phyloP scores from a whole-genome alignment of 2,888 invertebrate genomes.

The Lobophora halterata region DNA sequence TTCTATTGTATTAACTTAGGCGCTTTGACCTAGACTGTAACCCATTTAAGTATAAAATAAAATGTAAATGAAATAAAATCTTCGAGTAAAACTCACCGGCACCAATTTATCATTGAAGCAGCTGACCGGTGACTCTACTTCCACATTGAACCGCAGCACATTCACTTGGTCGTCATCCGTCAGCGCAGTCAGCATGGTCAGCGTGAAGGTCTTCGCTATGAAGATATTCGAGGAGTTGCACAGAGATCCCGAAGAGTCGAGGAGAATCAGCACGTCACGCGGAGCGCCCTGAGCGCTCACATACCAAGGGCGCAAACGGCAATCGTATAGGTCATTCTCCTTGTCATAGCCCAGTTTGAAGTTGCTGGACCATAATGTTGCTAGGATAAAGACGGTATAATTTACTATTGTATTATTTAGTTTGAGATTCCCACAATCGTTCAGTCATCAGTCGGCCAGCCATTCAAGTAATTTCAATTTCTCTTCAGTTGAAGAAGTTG shows the following conservation, averaged over 20 bases:
- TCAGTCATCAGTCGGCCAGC: too few species aligned
- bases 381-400: conserved; percentile 38
- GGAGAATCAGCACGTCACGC: conserved; percentile 62
- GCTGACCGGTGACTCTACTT: conserved; percentile 57
- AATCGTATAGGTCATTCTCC: conserved; percentile 60
- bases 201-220: conserved; percentile 56
- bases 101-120: conserved; percentile 68
- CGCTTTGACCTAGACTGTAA: too few species aligned
- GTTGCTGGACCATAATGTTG: conserved; percentile 65
- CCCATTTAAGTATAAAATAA: too few species aligned
- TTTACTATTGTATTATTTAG: too few species aligned
- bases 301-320: conserved; percentile 71
- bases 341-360: conserved; percentile 49
- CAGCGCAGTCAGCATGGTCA: conserved; percentile 65
- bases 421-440: too few species aligned
- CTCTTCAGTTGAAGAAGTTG: too few species aligned
- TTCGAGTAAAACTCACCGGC: conserved; percentile 53
- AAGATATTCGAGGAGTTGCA: conserved; percentile 59
- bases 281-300: conserved; percentile 70
- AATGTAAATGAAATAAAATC: too few species aligned
- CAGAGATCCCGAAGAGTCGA: conserved; percentile 73
- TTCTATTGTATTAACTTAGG: too few species aligned
- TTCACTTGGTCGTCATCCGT: conserved; percentile 73
- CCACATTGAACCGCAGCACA: conserved; percentile 61
- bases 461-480: too few species aligned